These are phyloP conservation scores for Chrysemys picta DNA, from an alignment of 2,113 vertebrate species.

Conservation along the genomic window DNA sequence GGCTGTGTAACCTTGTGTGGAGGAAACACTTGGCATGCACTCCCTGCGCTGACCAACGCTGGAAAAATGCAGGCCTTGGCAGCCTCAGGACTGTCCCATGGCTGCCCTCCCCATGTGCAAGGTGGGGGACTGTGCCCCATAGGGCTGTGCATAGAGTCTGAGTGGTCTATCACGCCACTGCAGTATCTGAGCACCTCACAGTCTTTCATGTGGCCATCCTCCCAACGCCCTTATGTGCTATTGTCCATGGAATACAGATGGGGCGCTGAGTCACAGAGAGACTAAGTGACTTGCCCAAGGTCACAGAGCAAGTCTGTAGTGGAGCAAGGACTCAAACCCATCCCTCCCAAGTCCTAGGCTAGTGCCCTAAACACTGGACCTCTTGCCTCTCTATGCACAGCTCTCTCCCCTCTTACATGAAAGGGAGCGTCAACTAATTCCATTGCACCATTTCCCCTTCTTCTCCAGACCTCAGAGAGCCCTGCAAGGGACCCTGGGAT, in stretches of 20 bases:
- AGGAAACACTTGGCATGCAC: not conserved
- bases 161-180: not conserved
- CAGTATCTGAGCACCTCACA: not conserved
- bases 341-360: not conserved
- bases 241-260: not conserved
- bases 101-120: not conserved
- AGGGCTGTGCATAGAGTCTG: not conserved
- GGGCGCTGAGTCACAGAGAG: not conserved
- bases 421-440: not conserved
- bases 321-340: not conserved
- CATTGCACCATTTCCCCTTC: not conserved
- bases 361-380: not conserved
- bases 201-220: not conserved
- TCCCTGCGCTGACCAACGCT: not conserved
- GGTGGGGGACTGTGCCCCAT: not conserved
- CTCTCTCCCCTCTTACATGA: not conserved
- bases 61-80: not conserved
- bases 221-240: not conserved
- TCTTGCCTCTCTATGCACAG: not conserved
- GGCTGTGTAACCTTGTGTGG: accelerated
- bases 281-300: not conserved
- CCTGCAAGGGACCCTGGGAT: not conserved
- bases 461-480: not conserved
- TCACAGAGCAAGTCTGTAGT: not conserved
- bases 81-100: not conserved